Base-by-base conservation (phyloP, 2,797 vertebrate genomes). In the Apogon hyalosoma region DNA sequence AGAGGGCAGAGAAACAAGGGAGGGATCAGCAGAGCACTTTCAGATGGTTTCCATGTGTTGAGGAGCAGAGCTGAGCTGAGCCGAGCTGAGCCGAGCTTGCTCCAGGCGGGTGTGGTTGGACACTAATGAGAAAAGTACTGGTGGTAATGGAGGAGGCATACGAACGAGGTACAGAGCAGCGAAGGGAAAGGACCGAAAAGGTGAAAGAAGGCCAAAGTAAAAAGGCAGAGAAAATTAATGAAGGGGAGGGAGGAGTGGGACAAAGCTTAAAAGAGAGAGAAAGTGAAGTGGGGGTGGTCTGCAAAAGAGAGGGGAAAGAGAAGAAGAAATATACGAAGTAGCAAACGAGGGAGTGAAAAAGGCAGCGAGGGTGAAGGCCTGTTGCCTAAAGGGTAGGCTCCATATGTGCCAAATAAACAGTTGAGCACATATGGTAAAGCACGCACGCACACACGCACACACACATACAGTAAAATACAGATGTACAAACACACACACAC, bases 31-130 rank as follows among this genome's bases (percentile, higher is more conserved):
- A 40, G 58, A 84, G 84, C 56, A 65, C 62, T 54, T 87, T 92
- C 83, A 93, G 91, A 94, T 94, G 90, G 92, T 88, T 90, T 93
- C 92, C 94, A 94, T 94, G 92, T 94, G 92, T 91, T 8, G 83
- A 63, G 82, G 75, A 92, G 85, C 73, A 3, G 80, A 81, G 87
- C 85, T 66, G 88, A 88, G 4, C 21, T 2, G 21, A 24, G 4
- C 21, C 2, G 75, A 92, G 85, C 73, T 3, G 80, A 81, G 88
- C 85, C 66, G 88, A 88, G 89, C 77, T 81, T 86, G 87, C 87
- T 87, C 79, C 84, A 86, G 92, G 91, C 90, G 92, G 90, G 90
- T 93, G 93, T 91, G 91, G 92, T 93, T 83, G 83, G 79, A 89
- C 85, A 82, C 87, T 92, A 94, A 94, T 94, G 91, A 92, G 90